phyloP scores from a whole-genome alignment of 2,797 vertebrate genomes.

The Pangasius krempfi region DNA sequence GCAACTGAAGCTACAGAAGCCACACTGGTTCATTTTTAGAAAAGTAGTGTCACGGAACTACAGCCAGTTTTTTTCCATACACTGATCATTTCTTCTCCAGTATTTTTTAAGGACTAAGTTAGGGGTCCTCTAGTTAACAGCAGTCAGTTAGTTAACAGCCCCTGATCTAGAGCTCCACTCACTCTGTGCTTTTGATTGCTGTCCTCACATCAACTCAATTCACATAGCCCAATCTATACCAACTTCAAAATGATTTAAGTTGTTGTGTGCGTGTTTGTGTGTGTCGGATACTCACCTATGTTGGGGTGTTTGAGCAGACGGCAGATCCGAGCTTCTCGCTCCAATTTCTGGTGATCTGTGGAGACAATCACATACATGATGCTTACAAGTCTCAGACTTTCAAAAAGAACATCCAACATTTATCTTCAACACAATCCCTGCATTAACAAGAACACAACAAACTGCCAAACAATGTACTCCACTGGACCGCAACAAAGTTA shows the following conservation, averaged over 20 bases:
- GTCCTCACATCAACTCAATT: not conserved
- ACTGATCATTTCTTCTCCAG: not conserved
- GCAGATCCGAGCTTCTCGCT: conserved; percentile 97
- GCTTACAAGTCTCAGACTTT: not conserved
- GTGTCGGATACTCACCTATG: conserved; percentile 83
- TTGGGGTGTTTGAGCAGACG: conserved; percentile 96
- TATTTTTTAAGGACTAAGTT: not conserved
- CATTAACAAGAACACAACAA: not conserved
- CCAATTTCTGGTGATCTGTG: conserved; percentile 97
- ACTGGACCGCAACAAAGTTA: not conserved
- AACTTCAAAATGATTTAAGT: not conserved
- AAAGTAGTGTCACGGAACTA: not conserved
- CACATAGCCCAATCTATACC: not conserved
- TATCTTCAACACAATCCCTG: not conserved
- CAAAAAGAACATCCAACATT: not conserved
- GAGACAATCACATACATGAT: conserved; percentile 42
- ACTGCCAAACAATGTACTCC: not conserved
- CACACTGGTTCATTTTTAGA: not conserved
- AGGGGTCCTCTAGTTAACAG: not conserved
- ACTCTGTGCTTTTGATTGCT: not conserved
- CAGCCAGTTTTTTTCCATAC: not conserved
- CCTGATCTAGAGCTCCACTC: not conserved
- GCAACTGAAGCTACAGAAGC: not conserved
- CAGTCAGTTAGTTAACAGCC: not conserved
- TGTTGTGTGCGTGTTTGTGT: not conserved